These are phyloP conservation scores for Penaeus monodon DNA, from an alignment of 2,888 invertebrate genomes.

Conservation along the genomic window DNA sequence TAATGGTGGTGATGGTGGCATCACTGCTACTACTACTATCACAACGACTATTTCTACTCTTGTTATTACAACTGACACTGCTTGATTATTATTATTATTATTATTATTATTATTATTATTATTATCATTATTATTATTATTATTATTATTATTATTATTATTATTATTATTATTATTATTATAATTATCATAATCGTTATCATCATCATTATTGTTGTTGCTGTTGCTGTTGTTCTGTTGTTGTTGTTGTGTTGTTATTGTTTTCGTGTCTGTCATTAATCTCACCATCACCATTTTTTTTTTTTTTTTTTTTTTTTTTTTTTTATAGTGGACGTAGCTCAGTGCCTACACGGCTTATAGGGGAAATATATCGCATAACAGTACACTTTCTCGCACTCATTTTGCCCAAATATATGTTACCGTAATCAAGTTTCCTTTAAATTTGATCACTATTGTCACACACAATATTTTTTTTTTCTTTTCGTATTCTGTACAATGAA, in stretches of 20 bases:
- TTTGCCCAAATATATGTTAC: not conserved
- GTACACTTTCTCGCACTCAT: not conserved
- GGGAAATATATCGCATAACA: not conserved
- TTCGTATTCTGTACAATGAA: too few relatives aligned
- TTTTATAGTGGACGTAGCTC: not conserved
- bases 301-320: not conserved
- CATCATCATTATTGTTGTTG: not conserved
- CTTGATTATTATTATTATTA: not conserved
- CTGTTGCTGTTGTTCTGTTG: not conserved
- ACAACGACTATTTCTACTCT: not conserved
- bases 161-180: slow-evolving; percentile 5
- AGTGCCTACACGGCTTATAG: too few relatives aligned
- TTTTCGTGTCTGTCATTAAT: not conserved
- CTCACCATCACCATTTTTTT: not conserved
- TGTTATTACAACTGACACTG: not conserved
- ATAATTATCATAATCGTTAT: not conserved
- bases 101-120: slow-evolving; percentile 7
- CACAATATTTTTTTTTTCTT: too few relatives aligned
- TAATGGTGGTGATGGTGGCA: not conserved
- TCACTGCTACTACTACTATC: not conserved
- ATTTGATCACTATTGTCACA: too few relatives aligned
- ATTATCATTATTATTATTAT: not conserved
- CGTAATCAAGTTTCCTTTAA: too few relatives aligned
- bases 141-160: not conserved
- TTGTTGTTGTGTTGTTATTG: not conserved